Conservation (phyloP, 2,797 vertebrate genomes). For the Myotis myotis region DNA sequence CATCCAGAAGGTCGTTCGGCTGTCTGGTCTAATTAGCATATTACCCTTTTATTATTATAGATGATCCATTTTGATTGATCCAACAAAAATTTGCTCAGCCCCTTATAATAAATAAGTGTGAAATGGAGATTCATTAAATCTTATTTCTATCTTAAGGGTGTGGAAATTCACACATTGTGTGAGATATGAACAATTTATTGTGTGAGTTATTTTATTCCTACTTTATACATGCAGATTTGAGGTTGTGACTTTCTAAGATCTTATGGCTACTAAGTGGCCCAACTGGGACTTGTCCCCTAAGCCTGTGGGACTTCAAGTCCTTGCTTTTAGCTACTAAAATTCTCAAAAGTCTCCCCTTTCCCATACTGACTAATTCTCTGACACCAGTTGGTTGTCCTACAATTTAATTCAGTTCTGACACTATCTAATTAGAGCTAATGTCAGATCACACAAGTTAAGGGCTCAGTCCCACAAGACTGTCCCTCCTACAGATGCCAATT, state of each 20-base stretch:
- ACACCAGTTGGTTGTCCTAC: not conserved
- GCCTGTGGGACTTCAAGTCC: not conserved
- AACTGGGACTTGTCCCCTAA: not conserved
- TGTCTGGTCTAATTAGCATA: too few relatives aligned
- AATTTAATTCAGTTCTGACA: slow-evolving; percentile 4
- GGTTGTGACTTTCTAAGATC: not conserved
- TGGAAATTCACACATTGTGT: not conserved
- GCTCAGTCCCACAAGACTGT: not conserved
- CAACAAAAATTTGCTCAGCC: slow-evolving; percentile 25
- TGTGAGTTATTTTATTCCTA: not conserved
- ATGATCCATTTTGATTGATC: not conserved
- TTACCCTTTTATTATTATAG: too few relatives aligned
- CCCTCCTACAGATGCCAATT: not conserved
- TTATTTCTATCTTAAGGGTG: not conserved
- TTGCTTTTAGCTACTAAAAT: not conserved
- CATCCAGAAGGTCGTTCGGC: too few relatives aligned
- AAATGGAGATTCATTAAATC: slow-evolving; percentile 13
- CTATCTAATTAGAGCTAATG: not conserved
- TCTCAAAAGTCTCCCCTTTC: not conserved
- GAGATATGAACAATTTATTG: not conserved
- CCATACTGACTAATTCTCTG: not conserved
- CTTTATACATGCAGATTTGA: not conserved
- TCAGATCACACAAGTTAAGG: not conserved
- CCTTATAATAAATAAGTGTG: not conserved
- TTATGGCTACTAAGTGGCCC: not conserved